A percentile compares a stretch with the other conserved stretches of the same genome.
These are phyloP conservation scores for Periophthalmodon schlosseri DNA, from an alignment of 2,113 vertebrate genomes.

Conservation along the genomic window DNA sequence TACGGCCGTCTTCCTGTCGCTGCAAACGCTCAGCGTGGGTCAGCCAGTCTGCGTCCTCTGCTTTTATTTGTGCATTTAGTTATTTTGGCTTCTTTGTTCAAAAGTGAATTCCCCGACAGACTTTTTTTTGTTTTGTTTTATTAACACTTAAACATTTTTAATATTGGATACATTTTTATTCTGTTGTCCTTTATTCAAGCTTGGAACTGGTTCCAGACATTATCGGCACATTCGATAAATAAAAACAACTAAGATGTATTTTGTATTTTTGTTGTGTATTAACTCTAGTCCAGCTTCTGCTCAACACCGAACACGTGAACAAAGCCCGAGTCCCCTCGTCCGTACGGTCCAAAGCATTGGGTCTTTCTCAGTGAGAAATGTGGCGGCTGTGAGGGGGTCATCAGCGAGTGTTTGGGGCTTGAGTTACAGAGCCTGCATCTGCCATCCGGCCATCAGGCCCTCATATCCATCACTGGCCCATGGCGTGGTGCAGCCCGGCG, in stretches of 20 bases:
- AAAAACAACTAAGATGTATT: neutral
- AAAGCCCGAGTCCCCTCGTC: conserved; percentile 36
- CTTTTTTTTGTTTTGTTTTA: neutral
- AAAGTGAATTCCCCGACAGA: neutral
- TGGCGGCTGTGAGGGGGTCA: conserved; percentile 62
- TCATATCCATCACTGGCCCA: conserved; percentile 73
- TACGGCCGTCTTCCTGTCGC: conserved; percentile 12
- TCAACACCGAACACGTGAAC: conserved; percentile 22
- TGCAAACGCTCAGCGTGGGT: neutral
- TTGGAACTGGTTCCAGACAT: too few species aligned
- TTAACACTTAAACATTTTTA: too few species aligned
- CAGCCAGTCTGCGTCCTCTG: conserved; percentile 1
- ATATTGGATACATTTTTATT: too few species aligned
- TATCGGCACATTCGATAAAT: too few species aligned
- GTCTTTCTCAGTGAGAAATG: conserved; percentile 44
- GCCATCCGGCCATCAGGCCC: conserved; percentile 80
- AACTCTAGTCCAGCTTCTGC: neutral
- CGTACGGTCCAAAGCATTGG: conserved; percentile 16
- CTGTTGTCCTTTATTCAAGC: too few species aligned
- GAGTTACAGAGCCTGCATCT: conserved; percentile 88
- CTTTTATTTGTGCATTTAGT: conserved; percentile 2
- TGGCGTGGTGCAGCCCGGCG: conserved; percentile 70
- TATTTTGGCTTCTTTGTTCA: neutral
- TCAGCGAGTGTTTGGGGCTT: conserved; percentile 77
- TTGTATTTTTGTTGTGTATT: neutral